Conservation (phyloP, 1,140 invertebrate genomes). For the Panulirus ornatus region DNA sequence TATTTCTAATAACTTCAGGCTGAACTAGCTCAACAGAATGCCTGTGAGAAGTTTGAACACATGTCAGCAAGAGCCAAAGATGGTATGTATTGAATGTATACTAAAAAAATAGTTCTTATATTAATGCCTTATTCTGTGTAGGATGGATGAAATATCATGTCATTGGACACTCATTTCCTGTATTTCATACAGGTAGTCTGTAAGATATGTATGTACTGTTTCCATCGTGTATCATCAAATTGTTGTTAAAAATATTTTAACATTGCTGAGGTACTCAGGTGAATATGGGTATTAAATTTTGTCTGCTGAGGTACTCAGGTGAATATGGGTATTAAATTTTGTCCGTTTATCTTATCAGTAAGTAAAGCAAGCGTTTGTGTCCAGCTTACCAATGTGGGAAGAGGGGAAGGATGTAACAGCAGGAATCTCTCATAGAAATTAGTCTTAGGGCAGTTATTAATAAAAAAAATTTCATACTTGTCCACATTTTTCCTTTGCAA, state of each 20-base stretch:
- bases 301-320: too few relatives aligned
- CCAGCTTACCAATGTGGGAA: too few relatives aligned
- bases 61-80: slow-evolving; percentile 97
- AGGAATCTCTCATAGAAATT: too few relatives aligned
- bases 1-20: slow-evolving; percentile 83
- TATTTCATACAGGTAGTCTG: not conserved
- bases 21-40: slow-evolving; percentile 92
- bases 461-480: too few relatives aligned
- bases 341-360: too few relatives aligned
- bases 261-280: not conserved
- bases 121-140: not conserved
- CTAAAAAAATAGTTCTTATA: slow-evolving; percentile 35
- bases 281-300: too few relatives aligned
- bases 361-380: too few relatives aligned
- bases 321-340: too few relatives aligned
- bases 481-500: too few relatives aligned
- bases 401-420: too few relatives aligned
- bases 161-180: not conserved
- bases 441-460: too few relatives aligned
- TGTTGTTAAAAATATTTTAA: not conserved
- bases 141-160: not conserved
- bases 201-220: not conserved
- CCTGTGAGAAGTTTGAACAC: slow-evolving; percentile 97
- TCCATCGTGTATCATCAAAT: not conserved
- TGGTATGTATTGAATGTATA: slow-evolving; percentile 80